Conservation (phyloP, 2,113 vertebrate genomes). For the Psettodes erumei region DNA sequence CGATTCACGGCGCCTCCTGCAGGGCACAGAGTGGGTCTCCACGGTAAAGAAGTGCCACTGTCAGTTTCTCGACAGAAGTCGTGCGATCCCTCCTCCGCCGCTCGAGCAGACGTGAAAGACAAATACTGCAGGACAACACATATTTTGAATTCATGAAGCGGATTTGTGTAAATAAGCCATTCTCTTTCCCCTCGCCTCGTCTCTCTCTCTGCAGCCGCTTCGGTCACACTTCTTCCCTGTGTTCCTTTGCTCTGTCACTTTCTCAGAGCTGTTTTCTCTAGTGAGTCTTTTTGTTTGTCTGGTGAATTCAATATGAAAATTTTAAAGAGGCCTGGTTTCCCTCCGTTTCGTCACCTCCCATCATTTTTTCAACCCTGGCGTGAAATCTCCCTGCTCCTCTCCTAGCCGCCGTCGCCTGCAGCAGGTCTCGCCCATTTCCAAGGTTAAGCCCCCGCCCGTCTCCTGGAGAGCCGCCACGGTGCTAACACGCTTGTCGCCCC, state of each 20-base stretch:
- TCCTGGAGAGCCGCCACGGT: slow-evolving; percentile 35
- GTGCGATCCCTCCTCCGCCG: slow-evolving; percentile 25
- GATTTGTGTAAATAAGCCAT: slow-evolving; percentile 38
- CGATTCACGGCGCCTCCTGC: slow-evolving; percentile 44
- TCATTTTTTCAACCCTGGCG: slow-evolving; percentile 38
- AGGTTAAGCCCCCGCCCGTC: slow-evolving; percentile 53
- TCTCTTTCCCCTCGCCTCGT: background rate
- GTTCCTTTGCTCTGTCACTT: background rate
- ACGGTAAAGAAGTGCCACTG: slow-evolving; percentile 11
- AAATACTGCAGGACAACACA: slow-evolving; percentile 45
- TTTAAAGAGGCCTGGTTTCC: slow-evolving; percentile 6
- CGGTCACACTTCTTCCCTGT: slow-evolving; percentile 25
- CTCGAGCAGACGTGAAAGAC: slow-evolving; percentile 45
- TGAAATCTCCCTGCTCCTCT: slow-evolving; percentile 37
- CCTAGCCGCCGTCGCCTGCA: background rate
- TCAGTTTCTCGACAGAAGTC: slow-evolving; percentile 32
- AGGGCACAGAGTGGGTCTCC: slow-evolving; percentile 40
- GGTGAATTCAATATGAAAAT: slow-evolving; percentile 21
- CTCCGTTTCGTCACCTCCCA: slow-evolving; percentile 35
- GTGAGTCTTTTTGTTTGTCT: slow-evolving; percentile 18
- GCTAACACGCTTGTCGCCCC: slow-evolving; percentile 66
- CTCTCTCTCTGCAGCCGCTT: slow-evolving; percentile 4
- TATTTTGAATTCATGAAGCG: slow-evolving; percentile 46
- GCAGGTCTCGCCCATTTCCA: slow-evolving; percentile 51
- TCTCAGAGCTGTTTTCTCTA: slow-evolving; percentile 12